Percentiles rank a stretch among this genome's conserved stretches.
These are phyloP conservation scores for Luffia ferchaultella DNA, from an alignment of 2,888 invertebrate genomes.

Conservation along the genomic window DNA sequence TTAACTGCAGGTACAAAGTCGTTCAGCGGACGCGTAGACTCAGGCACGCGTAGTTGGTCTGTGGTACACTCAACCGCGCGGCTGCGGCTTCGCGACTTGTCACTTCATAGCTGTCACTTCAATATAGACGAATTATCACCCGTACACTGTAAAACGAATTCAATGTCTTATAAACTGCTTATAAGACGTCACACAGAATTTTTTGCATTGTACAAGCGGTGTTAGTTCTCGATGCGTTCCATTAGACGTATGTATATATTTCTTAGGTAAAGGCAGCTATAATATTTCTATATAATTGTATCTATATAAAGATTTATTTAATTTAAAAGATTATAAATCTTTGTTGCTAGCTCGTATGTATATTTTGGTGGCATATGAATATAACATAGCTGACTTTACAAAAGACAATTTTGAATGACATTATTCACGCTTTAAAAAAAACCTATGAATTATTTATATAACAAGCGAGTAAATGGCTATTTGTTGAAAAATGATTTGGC, in stretches of 20 bases:
- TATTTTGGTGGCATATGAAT: background rate
- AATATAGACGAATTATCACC: background rate
- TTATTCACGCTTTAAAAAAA: too few relatives aligned
- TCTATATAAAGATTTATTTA: background rate
- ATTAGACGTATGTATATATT: background rate
- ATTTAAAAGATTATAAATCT: background rate
- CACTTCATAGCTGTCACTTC: conserved; percentile 12
- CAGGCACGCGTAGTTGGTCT: too few relatives aligned
- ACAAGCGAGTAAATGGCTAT: too few relatives aligned
- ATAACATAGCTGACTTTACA: background rate
- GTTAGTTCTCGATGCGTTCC: background rate
- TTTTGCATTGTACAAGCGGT: background rate
- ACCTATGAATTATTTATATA: too few relatives aligned
- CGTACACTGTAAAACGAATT: background rate
- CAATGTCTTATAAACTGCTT: too few relatives aligned
- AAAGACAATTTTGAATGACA: background rate
- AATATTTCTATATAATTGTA: background rate
- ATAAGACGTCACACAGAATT: background rate
- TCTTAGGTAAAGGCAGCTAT: background rate
- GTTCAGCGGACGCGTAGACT: conserved; percentile 10
- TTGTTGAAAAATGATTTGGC: too few relatives aligned
- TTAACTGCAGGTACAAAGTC: conserved; percentile 9
- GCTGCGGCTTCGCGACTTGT: conserved; percentile 11
- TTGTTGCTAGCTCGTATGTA: background rate
- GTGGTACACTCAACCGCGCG: conserved; percentile 17